Evolutionary conservation across 2,888 invertebrate genomes (phyloP).

Genomic region (Flabesymbios commensalis): DNA sequence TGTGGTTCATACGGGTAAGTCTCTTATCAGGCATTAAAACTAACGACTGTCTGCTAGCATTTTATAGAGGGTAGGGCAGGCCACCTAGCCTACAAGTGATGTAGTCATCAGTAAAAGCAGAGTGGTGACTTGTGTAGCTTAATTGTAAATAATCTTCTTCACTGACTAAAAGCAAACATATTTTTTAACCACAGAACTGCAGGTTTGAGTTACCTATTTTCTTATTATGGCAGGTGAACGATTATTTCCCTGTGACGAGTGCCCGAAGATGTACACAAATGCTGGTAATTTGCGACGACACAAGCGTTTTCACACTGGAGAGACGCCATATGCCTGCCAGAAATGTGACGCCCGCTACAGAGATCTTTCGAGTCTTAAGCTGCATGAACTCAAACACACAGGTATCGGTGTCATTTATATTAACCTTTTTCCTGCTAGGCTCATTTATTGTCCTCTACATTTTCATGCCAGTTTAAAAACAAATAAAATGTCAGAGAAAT

Average conservation of each 20-base stretch:
- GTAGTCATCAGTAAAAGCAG: too few relatives aligned
- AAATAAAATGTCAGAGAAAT: too few relatives aligned
- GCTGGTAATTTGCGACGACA: conserved; percentile 27
- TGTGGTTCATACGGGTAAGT: conserved; percentile 28
- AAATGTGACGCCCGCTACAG: conserved; percentile 19
- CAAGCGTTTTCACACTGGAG: conserved; percentile 29
- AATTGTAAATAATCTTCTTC: too few relatives aligned
- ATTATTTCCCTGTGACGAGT: conserved; percentile 19
- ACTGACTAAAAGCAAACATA: too few relatives aligned
- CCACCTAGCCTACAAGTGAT: not conserved
- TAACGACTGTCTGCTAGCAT: too few relatives aligned
- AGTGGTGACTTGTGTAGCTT: too few relatives aligned
- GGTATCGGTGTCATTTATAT: conserved; percentile 9
- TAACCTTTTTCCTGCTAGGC: too few relatives aligned
- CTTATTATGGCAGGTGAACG: conserved; percentile 20
- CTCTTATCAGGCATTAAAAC: too few relatives aligned
- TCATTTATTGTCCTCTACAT: too few relatives aligned
- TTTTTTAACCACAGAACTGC: too few relatives aligned
- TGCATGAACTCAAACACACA: conserved; percentile 30
- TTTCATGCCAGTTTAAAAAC: too few relatives aligned
- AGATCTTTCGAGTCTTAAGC: conserved; percentile 28
- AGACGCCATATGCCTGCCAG: conserved; percentile 26
- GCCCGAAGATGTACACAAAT: conserved; percentile 24
- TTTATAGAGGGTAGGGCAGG: too few relatives aligned
- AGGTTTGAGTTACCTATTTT: not conserved